Evolutionary conservation across 2,797 vertebrate species (phyloP).

Genomic region (Coregonus sp.): DNA sequence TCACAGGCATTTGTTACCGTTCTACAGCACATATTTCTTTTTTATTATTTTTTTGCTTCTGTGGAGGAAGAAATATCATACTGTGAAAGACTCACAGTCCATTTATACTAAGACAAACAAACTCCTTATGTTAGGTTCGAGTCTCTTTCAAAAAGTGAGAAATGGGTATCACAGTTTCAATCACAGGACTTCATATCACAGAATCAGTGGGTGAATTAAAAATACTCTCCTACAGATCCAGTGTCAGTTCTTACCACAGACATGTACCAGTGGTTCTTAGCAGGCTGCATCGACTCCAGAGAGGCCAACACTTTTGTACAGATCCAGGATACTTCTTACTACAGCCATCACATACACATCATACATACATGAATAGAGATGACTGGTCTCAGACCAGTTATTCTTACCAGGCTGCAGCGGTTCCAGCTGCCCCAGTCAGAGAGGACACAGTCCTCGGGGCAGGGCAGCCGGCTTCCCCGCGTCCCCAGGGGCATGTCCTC

Average conservation of each 20-base stretch:
- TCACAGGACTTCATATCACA: not conserved
- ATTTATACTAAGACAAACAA: slow-evolving; percentile 13
- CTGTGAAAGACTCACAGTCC: slow-evolving; percentile 52
- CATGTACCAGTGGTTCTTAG: not conserved
- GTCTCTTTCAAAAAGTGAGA: slow-evolving; percentile 23
- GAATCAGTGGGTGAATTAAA: not conserved
- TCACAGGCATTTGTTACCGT: slow-evolving; percentile 41
- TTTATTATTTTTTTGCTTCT: slow-evolving; percentile 39
- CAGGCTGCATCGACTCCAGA: not conserved
- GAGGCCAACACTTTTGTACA: too few species aligned
- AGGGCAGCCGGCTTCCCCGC: slow-evolving; percentile 88
- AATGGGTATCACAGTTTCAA: slow-evolving; percentile 41
- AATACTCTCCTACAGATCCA: not conserved
- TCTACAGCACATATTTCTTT: slow-evolving; percentile 50
- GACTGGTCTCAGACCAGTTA: not conserved
- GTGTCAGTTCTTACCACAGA: not conserved
- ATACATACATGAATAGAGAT: too few species aligned
- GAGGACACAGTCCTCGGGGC: slow-evolving; percentile 93
- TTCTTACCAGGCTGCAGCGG: slow-evolving; percentile 88
- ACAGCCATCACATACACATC: too few species aligned
- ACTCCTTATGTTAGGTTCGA: not conserved
- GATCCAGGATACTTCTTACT: too few species aligned
- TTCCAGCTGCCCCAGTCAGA: slow-evolving; percentile 94
- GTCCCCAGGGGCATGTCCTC: slow-evolving; percentile 96
- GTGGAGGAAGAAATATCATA: slow-evolving; percentile 51